Conservation (phyloP, 2,113 vertebrate genomes). For the Erpornis zantholeuca region DNA sequence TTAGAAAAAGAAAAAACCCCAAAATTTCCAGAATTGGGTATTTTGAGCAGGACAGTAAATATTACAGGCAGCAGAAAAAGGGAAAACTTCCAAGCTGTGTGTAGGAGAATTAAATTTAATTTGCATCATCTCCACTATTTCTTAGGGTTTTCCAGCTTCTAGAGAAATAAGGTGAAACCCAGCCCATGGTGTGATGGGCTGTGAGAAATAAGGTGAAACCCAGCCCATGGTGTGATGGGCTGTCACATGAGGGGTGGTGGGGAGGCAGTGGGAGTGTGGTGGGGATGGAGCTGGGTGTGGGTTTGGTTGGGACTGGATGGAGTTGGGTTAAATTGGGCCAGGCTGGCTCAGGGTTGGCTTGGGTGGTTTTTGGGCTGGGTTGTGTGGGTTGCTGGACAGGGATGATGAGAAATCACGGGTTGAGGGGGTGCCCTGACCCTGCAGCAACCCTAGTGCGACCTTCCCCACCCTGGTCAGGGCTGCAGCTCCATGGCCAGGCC, state of each 20-base stretch:
- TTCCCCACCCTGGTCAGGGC: rapidly evolving
- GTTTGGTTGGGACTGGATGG: rapidly evolving
- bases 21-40: too few species aligned
- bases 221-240: rapidly evolving
- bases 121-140: not conserved
- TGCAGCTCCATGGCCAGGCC: not conserved
- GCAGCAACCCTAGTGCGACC: rapidly evolving
- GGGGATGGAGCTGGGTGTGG: too few species aligned
- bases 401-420: rapidly evolving
- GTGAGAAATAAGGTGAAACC: not conserved
- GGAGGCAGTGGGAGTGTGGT: rapidly evolving
- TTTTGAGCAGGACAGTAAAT: not conserved
- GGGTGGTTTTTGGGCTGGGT: not conserved
- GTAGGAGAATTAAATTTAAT: not conserved
- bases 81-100: not conserved
- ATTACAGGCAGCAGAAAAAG: not conserved
- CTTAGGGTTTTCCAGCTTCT: not conserved
- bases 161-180: not conserved
- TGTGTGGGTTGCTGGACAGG: not conserved
- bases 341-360: rapidly evolving
- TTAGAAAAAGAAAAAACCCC: too few species aligned
- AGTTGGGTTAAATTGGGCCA: not conserved
- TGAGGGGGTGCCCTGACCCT: not conserved
- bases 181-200: rapidly evolving
- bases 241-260: not conserved